These are phyloP conservation scores for Caenorhabditis parvicauda DNA, from an alignment of 2,888 invertebrate genomes.

Conservation along the genomic window DNA sequence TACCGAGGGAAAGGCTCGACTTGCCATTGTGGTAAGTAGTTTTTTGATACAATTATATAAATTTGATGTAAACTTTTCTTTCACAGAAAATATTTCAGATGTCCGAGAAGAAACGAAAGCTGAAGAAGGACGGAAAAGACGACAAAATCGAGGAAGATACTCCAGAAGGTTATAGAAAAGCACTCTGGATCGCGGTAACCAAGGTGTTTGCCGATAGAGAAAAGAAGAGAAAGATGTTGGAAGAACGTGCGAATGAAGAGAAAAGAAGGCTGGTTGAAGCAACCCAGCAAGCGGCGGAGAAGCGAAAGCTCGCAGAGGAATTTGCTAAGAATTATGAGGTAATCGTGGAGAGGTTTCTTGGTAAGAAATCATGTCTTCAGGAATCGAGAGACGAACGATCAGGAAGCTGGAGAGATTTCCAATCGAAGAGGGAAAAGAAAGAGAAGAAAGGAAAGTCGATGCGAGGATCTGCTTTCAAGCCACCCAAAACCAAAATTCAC, in stretches of 20 bases:
- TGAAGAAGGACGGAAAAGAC: slow-evolving; percentile 76
- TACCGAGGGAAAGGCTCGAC: slow-evolving; percentile 90
- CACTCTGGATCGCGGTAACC: slow-evolving; percentile 51
- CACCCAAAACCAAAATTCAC: slow-evolving; percentile 49
- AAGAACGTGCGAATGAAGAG: slow-evolving; percentile 86
- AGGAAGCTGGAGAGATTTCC: slow-evolving; percentile 59
- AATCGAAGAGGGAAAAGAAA: slow-evolving; percentile 49
- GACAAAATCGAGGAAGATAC: slow-evolving; percentile 59
- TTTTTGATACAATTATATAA: background rate
- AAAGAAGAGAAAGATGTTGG: slow-evolving; percentile 80
- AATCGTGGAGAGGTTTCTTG: slow-evolving; percentile 19
- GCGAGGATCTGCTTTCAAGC: slow-evolving; percentile 57
- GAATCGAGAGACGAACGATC: slow-evolving; percentile 61
- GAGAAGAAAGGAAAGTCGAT: slow-evolving; percentile 53
- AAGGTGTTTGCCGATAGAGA: slow-evolving; percentile 84
- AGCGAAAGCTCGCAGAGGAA: slow-evolving; percentile 83
- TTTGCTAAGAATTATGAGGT: slow-evolving; percentile 99
- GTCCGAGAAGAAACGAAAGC: slow-evolving; percentile 86
- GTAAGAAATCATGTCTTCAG: slow-evolving; percentile 7
- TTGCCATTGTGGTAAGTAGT: slow-evolving; percentile 79
- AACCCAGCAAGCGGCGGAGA: slow-evolving; percentile 88
- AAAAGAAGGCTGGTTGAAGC: slow-evolving; percentile 80
- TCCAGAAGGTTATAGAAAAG: slow-evolving; percentile 54
- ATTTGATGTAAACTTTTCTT: too few relatives aligned
- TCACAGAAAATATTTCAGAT: slow-evolving; percentile 71